phyloP scores from a whole-genome alignment of 2,113 vertebrate species.

The Elanoides forficatus region DNA sequence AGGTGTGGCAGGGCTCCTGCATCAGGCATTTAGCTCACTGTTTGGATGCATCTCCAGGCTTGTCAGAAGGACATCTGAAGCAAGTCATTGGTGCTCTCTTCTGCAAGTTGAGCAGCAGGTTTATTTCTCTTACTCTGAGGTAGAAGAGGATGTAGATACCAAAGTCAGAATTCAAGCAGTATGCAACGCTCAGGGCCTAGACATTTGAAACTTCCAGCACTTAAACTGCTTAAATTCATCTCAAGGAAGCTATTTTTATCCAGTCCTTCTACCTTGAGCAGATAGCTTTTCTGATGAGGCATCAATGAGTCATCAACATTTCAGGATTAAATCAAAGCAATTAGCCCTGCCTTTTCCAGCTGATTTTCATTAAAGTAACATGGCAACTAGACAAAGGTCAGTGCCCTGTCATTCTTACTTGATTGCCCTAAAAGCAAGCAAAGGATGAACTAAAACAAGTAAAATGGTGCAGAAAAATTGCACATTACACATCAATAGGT shows the following conservation, averaged over 20 bases:
- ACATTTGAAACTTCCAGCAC: background rate
- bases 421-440: background rate
- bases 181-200: background rate
- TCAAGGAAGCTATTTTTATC: slow-evolving; percentile 11
- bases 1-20: background rate
- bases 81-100: background rate
- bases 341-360: slow-evolving; percentile 55
- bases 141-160: background rate
- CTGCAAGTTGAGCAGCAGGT: background rate
- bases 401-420: background rate
- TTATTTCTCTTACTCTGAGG: background rate
- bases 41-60: background rate
- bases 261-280: background rate
- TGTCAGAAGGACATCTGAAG: background rate
- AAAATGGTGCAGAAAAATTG: background rate
- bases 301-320: slow-evolving; percentile 33
- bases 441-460: background rate
- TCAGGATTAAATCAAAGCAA: slow-evolving; percentile 46
- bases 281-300: slow-evolving; percentile 20
- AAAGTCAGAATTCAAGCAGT: background rate
- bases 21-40: background rate
- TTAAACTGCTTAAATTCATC: background rate
- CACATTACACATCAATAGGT: background rate
- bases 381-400: slow-evolving; percentile 24
- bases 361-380: slow-evolving; percentile 29